Conservation (phyloP, 2,888 invertebrate species). For the Drosophila kanekoi region DNA sequence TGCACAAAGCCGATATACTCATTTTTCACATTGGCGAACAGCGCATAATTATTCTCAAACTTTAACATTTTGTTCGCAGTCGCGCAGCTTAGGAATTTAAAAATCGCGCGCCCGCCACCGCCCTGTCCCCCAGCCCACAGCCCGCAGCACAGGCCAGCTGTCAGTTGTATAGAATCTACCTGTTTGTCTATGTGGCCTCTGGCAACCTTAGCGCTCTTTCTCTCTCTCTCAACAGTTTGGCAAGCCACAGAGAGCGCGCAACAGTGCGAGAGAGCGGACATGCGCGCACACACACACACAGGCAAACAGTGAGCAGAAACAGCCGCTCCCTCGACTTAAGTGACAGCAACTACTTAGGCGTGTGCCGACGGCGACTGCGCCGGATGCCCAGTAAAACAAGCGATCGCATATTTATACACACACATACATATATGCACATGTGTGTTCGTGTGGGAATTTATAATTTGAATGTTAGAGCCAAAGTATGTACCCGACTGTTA, state of each 20-base stretch:
- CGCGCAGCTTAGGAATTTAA: constrained; percentile 72
- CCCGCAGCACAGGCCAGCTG: constrained; percentile 13
- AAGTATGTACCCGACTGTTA: constrained; percentile 38
- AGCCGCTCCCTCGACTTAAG: constrained; percentile 71
- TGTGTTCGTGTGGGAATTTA: constrained; percentile 26
- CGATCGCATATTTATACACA: constrained; percentile 26
- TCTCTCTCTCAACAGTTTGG: constrained; percentile 40
- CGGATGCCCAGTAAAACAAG: constrained; percentile 38
- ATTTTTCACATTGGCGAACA: neutral
- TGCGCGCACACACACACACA: constrained; percentile 19
- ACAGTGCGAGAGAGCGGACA: constrained; percentile 3
- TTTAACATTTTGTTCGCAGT: constrained; percentile 74
- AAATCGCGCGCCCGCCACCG: constrained; percentile 59
- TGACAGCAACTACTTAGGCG: constrained; percentile 73
- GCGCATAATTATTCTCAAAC: constrained; percentile 70
- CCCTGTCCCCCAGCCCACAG: constrained; percentile 3
- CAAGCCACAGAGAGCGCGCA: constrained; percentile 27
- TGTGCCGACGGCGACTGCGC: constrained; percentile 52
- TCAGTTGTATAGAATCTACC: constrained; percentile 40
- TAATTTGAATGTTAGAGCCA: constrained; percentile 42
- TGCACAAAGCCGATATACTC: neutral
- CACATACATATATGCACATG: neutral
- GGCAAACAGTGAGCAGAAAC: constrained; percentile 27
- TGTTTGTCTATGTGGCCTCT: constrained; percentile 55
- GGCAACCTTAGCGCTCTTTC: constrained; percentile 5